Conservation (phyloP, 2,797 vertebrate species). For the Gymnocypris eckloni region DNA sequence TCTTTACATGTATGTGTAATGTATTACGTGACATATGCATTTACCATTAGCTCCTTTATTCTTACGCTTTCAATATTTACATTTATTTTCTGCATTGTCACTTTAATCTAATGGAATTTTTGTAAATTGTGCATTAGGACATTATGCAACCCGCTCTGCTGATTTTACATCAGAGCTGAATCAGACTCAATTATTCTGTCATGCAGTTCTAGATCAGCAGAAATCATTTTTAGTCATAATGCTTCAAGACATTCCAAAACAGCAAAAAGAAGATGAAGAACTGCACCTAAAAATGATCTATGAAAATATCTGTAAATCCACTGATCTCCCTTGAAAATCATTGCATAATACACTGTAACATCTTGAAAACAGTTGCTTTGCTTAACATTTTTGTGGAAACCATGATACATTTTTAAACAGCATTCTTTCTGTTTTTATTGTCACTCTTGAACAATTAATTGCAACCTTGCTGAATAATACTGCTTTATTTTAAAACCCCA, state of each 20-base stretch:
- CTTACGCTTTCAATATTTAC: background rate
- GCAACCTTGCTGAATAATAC: background rate
- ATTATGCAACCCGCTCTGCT: background rate
- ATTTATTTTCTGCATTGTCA: background rate
- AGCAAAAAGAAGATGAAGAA: background rate
- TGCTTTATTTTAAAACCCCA: too few relatives aligned
- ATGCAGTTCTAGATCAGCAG: background rate
- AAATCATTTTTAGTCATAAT: background rate
- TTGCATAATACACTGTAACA: background rate
- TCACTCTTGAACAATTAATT: background rate
- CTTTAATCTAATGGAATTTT: conserved; percentile 1
- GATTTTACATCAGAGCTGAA: background rate
- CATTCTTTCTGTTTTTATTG: background rate
- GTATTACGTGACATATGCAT: background rate
- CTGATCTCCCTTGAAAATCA: background rate
- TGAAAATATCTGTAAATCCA: too few relatives aligned
- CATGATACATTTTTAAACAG: background rate
- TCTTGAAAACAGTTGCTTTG: too few relatives aligned
- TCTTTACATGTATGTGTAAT: background rate
- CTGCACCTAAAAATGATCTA: too few relatives aligned
- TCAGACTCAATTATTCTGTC: background rate
- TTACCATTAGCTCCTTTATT: background rate
- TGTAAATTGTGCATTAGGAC: conserved; percentile 1
- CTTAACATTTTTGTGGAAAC: background rate
- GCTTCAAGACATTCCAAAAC: background rate